Evolutionary conservation across 2,797 vertebrate genomes (phyloP).

Genomic region (Okamejei kenojei): DNA sequence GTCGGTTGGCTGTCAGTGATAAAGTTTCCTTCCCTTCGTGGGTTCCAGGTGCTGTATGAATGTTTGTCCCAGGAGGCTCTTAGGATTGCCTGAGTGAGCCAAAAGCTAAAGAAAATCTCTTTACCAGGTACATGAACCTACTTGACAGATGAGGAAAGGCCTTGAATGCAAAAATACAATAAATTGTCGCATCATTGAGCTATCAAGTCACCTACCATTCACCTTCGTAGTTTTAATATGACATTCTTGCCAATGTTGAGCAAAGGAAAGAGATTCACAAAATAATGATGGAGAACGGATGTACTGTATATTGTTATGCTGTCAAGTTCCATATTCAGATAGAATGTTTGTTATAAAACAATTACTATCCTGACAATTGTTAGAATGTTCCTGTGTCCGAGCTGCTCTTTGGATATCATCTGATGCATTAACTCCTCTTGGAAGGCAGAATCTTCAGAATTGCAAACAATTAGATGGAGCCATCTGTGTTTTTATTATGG

Average conservation of each 20-base stretch:
- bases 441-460: not conserved
- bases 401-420: not conserved
- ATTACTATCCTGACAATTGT: not conserved
- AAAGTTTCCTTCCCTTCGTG: not conserved
- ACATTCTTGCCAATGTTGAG: not conserved
- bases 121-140: not conserved
- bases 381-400: no score
- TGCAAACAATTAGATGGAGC: not conserved
- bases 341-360: not conserved
- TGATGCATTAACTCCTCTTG: not conserved
- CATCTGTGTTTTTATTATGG: not conserved
- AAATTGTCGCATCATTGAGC: not conserved
- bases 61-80: no score
- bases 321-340: not conserved
- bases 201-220: not conserved
- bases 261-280: not conserved
- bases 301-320: not conserved
- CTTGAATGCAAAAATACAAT: not conserved
- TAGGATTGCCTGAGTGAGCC: not conserved
- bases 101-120: not conserved
- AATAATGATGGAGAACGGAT: not conserved
- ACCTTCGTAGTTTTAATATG: not conserved
- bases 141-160: not conserved
- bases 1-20: not conserved
- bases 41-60: not conserved